Evolutionary conservation across 2,888 invertebrate species (phyloP).

Genomic region (Drosophila cognata): DNA sequence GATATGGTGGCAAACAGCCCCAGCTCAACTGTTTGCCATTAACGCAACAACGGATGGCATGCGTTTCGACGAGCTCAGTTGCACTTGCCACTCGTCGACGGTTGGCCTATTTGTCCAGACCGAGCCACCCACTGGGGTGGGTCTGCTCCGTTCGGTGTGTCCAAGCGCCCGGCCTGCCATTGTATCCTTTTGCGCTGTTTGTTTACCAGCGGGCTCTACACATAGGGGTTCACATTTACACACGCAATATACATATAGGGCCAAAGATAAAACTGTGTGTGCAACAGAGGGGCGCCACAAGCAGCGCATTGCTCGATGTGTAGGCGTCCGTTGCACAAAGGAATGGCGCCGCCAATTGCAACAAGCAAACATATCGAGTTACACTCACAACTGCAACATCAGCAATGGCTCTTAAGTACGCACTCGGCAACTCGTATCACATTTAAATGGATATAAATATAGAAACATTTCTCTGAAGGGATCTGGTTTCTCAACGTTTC

Average conservation of each 20-base stretch:
- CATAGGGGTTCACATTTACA: conserved; percentile 10
- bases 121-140: conserved; percentile 30
- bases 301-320: conserved; percentile 47
- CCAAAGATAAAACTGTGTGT: conserved; percentile 56
- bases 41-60: conserved; percentile 59
- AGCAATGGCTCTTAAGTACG: conserved; percentile 34
- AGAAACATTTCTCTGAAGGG: conserved; percentile 25
- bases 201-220: conserved; percentile 55
- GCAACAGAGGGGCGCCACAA: conserved; percentile 21
- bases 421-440: conserved; percentile 48
- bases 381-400: conserved; percentile 24
- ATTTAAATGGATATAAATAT: conserved; percentile 71
- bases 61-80: conserved; percentile 60
- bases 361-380: conserved; percentile 62
- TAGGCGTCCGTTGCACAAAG: conserved; percentile 66
- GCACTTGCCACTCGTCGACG: conserved; percentile 55
- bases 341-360: conserved; percentile 58
- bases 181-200: conserved; percentile 52
- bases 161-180: conserved; percentile 50
- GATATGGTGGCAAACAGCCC: neutral
- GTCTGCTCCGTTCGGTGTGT: conserved; percentile 64
- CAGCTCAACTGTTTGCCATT: conserved; percentile 31
- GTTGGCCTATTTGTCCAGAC: conserved; percentile 48
- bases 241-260: conserved; percentile 22
- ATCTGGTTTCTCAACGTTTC: conserved; percentile 6